Evolutionary conservation across 1,140 invertebrate genomes (phyloP), one percentile per base, ranked within the genome.

Genomic region (Gryllus bimaculatus): DNA sequence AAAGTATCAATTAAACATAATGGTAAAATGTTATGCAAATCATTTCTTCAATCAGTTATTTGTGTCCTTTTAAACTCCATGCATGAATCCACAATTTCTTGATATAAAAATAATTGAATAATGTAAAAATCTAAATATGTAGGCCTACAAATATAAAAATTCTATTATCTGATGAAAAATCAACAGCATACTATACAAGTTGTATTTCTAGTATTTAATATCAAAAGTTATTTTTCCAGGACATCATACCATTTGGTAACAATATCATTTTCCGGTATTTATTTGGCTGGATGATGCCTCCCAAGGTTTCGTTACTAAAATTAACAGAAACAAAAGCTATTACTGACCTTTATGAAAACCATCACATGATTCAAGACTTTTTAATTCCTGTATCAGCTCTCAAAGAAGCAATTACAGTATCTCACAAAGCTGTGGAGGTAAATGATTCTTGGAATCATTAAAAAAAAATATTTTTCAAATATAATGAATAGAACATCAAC

Each of bases 221-320:
- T 39, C 26, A 39, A 39, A 39, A 39, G 5, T 39, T 78, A 2
- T 75, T 73, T 13, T 88, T 90, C 8, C 84, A 94, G 92, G 93
- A 95, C 81, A 95, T 96, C 74, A 91, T 95, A 80, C 92, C 93
- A 8, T 96, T 95, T 85, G 94, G 94, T n/a, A 95, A 96, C 84
- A 89, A 94, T 82, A 80, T 86, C 0, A 73, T 94, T 10, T 96
- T 95, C 85, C 90, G 94, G 8, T 90, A 88, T 66, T 82, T 93
- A 4, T 89, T 94, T 79, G 94, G 94, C 3, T 95, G 94, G 94
- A 85, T 93, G 84, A 91, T 94, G 84, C 94, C 94, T 2, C 93
- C 93, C 2, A 95, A 95, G 85, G 90, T 96, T 10, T 93, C 93
- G 0, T 86, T 96, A 8, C 85, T 96, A 75, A 96, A 96, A 84